A percentile compares a stretch with the other conserved stretches of the same genome.
Conservation (phyloP, 2,113 vertebrate genomes). For the Pampusana beccarii region DNA sequence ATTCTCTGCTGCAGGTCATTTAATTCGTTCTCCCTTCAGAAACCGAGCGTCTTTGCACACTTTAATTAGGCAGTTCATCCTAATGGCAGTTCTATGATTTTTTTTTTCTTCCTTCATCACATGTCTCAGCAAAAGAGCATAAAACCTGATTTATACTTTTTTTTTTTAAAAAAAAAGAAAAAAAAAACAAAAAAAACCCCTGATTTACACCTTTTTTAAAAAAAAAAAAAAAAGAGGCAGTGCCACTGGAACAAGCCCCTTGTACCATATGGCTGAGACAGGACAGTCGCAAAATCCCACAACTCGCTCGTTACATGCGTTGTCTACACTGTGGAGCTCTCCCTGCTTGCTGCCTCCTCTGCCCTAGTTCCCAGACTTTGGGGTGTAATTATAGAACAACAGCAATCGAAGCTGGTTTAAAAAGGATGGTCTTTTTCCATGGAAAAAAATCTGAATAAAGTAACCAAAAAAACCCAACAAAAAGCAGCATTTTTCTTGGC, state of each 20-base stretch:
- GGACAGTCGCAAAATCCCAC: background rate
- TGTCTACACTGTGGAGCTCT: background rate
- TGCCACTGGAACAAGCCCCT: background rate
- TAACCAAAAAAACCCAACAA: background rate
- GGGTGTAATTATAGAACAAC: slow-evolving; percentile 53
- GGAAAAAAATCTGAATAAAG: background rate
- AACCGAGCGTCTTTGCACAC: slow-evolving; percentile 34
- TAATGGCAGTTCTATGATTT: slow-evolving; percentile 26
- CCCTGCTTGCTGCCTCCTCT: background rate
- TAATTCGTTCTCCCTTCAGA: slow-evolving; percentile 47
- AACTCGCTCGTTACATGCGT: accelerated
- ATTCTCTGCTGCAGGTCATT: background rate
- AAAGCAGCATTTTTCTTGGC: background rate
- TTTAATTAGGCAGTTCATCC: slow-evolving; percentile 65
- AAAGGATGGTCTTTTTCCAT: slow-evolving; percentile 26
- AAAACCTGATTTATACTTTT: background rate
- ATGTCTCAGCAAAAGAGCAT: background rate
- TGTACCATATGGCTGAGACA: background rate
- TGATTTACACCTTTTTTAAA: background rate
- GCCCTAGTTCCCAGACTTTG: slow-evolving; percentile 52
- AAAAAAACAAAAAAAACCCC: too few relatives aligned
- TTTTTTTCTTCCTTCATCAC: background rate
- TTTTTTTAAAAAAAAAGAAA: background rate
- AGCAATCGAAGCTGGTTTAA: background rate
- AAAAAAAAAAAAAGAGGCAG: background rate